These are phyloP conservation scores for Nyctibius grandis DNA, from an alignment of 2,797 vertebrate genomes.

Conservation along the genomic window DNA sequence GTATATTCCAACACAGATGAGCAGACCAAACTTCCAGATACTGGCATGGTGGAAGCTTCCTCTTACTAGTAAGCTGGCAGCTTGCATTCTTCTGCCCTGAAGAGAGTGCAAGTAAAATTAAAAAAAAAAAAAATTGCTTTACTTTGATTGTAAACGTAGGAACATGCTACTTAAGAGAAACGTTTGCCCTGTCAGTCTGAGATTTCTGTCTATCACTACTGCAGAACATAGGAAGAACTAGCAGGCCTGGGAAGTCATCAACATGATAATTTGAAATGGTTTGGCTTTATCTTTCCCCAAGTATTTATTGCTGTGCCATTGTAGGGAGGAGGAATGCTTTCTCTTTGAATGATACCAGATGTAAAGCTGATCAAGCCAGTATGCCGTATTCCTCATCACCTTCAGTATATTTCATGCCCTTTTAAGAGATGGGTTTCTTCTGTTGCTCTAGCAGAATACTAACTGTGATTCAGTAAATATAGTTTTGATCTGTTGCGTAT, in stretches of 20 bases:
- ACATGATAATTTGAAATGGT: neutral
- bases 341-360: neutral
- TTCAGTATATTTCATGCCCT: too few species aligned
- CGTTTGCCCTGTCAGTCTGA: neutral
- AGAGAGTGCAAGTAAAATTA: neutral
- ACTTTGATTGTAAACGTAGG: neutral
- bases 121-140: neutral
- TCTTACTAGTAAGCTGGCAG: neutral
- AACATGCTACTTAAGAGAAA: neutral
- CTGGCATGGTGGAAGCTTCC: neutral
- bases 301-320: neutral
- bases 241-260: neutral
- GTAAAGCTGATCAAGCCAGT: neutral
- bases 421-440: neutral
- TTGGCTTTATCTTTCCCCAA: neutral
- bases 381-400: neutral
- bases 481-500: neutral
- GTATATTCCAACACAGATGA: neutral
- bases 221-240: neutral
- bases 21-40: neutral
- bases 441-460: neutral
- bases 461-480: neutral
- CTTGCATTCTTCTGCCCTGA: neutral
- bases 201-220: neutral
- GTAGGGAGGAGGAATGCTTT: neutral